Evolutionary conservation across 2,888 invertebrate genomes (phyloP).

Genomic region (Eulithis testata): DNA sequence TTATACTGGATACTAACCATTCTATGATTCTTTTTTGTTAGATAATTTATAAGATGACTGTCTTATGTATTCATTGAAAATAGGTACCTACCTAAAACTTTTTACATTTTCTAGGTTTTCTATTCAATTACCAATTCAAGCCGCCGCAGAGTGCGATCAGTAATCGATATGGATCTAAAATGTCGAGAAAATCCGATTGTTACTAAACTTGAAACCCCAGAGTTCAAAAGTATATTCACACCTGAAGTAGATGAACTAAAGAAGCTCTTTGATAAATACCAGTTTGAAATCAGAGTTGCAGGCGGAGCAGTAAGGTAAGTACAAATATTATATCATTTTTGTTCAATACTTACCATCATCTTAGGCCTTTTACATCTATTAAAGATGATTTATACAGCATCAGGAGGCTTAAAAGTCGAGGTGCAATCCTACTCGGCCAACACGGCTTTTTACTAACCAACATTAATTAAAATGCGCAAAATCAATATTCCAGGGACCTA

Average conservation of each 20-base stretch:
- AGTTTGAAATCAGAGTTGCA: constrained; percentile 95
- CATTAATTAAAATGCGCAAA: no score
- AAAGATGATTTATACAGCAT: no score
- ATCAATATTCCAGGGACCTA: constrained; percentile 85
- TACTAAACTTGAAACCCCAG: constrained; percentile 88
- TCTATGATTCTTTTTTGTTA: no score
- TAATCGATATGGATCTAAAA: constrained; percentile 68
- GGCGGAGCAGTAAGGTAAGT: constrained; percentile 96
- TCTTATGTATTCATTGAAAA: no score
- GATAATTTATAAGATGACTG: no score
- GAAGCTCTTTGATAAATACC: constrained; percentile 90
- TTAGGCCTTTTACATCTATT: no score
- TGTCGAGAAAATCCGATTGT: constrained; percentile 86
- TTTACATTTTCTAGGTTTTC: constrained; percentile 44
- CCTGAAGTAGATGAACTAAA: constrained; percentile 90
- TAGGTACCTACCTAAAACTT: neutral
- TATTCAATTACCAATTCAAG: constrained; percentile 39
- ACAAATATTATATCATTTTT: no score
- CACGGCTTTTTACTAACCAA: no score
- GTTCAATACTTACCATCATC: no score
- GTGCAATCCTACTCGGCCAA: no score
- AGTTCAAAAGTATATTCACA: constrained; percentile 92
- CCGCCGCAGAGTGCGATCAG: constrained; percentile 55
- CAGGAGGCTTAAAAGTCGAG: no score
- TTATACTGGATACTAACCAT: no score